Evolutionary conservation across 2,888 invertebrate species (phyloP).

Genomic region (Phymatocera aterrima): DNA sequence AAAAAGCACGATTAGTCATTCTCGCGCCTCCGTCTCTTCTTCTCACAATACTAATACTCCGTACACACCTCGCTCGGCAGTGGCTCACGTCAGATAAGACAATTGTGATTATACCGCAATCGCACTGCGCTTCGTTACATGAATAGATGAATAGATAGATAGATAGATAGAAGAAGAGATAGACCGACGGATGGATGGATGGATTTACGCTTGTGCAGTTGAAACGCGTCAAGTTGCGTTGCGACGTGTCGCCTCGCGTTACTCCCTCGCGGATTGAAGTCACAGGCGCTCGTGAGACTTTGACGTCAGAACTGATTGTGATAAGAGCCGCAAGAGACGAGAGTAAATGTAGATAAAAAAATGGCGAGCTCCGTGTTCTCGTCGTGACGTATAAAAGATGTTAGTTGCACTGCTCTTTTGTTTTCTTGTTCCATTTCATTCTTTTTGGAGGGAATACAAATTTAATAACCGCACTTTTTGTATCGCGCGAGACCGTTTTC

Average conservation of each 20-base stretch:
- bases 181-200: not conserved
- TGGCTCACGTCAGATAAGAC: slow-evolving; percentile 14
- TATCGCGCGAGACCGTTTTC: not conserved
- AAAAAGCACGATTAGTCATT: too few species aligned
- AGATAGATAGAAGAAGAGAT: not conserved
- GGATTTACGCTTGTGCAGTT: not conserved
- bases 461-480: not conserved
- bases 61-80: too few species aligned
- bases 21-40: too few species aligned
- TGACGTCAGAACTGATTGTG: slow-evolving; percentile 17
- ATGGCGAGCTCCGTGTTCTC: too few species aligned
- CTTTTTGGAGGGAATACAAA: too few species aligned
- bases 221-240: not conserved
- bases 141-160: not conserved
- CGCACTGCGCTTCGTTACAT: not conserved
- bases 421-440: too few species aligned
- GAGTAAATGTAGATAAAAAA: not conserved
- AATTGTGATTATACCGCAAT: not conserved
- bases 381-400: too few species aligned
- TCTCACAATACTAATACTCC: too few species aligned
- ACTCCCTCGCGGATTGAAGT: not conserved
- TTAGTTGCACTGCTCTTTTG: too few species aligned
- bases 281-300: not conserved
- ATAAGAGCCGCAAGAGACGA: not conserved
- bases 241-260: not conserved